Percentiles rank a stretch among this genome's conserved stretches.
Conservation (phyloP, 1,140 invertebrate genomes). For the Listronotus oregonensis region DNA sequence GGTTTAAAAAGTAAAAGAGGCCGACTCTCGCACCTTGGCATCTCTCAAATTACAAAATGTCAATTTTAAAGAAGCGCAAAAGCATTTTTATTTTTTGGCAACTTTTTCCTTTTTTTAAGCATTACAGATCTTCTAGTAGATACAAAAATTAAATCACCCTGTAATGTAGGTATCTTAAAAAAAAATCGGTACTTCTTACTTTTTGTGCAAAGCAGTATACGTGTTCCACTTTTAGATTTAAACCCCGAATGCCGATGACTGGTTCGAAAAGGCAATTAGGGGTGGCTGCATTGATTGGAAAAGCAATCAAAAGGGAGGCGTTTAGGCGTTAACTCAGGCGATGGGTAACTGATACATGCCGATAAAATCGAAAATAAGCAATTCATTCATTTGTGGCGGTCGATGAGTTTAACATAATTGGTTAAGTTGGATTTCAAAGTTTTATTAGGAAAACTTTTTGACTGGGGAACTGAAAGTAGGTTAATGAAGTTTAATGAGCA, state of each 20-base stretch:
- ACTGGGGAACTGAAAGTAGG: background rate
- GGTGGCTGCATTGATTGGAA: slow-evolving; percentile 16
- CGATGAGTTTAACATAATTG: slow-evolving; percentile 10
- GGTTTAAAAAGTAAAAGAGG: no score
- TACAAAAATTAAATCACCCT: no score
- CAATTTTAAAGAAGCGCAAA: no score
- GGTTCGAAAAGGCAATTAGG: background rate
- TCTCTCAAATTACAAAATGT: no score
- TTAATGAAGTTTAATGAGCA: background rate
- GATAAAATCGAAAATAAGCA: slow-evolving; percentile 14
- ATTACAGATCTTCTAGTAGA: no score
- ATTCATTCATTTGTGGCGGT: slow-evolving; percentile 5
- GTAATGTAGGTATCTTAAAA: background rate
- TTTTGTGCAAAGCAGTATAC: no score
- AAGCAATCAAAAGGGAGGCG: slow-evolving; percentile 22
- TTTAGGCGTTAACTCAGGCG: slow-evolving; percentile 12
- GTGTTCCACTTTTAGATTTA: background rate
- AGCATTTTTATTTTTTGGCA: no score
- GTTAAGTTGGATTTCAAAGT: slow-evolving; percentile 8
- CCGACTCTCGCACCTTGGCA: no score
- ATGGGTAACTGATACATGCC: slow-evolving; percentile 13
- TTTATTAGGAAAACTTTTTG: background rate
- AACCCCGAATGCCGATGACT: background rate
- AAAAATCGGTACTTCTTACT: no score
- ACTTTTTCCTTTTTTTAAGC: no score